Conservation (phyloP, 2,113 vertebrate genomes). For the Rhombomys opimus region DNA sequence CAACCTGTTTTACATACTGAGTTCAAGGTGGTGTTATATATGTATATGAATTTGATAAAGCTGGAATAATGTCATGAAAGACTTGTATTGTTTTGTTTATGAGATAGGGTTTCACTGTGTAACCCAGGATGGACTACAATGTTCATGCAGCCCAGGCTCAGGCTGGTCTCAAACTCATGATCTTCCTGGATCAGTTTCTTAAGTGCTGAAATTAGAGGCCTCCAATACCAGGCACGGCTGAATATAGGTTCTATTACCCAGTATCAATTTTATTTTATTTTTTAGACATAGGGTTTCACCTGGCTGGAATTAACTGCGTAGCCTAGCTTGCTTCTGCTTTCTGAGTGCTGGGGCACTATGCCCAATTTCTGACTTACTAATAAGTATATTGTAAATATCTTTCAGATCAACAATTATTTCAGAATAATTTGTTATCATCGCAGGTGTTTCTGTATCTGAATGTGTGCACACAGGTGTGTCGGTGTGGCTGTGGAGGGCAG, state of each 20-base stretch:
- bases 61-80: background rate
- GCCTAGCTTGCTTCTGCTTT: background rate
- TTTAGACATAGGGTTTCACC: background rate
- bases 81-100: background rate
- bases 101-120: background rate
- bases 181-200: background rate
- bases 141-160: background rate
- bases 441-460: background rate
- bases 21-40: background rate
- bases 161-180: background rate
- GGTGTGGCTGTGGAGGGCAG: background rate
- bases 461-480: background rate
- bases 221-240: background rate
- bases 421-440: background rate
- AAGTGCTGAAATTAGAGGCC: background rate
- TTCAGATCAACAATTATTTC: background rate
- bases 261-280: background rate
- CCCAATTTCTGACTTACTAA: background rate
- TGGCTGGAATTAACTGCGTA: background rate
- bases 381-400: background rate
- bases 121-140: background rate
- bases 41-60: background rate
- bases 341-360: background rate
- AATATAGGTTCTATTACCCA: background rate
- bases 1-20: background rate